Conservation (phyloP, 2,797 vertebrate genomes). For the Macroramphosus scolopax region DNA sequence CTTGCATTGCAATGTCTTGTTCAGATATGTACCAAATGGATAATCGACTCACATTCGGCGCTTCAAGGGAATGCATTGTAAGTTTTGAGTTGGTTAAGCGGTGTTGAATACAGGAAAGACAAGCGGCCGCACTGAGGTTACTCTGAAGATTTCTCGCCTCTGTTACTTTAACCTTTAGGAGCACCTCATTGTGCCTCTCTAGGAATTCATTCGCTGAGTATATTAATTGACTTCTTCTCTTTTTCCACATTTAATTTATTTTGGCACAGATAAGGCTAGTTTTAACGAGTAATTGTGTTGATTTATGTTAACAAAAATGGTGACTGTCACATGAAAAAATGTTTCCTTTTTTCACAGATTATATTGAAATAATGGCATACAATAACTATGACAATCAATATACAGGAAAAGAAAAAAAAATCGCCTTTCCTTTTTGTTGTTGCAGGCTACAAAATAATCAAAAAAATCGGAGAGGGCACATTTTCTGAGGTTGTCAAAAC, state of each 20-base stretch:
- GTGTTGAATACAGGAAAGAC: conserved; percentile 23
- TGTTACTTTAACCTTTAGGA: neutral
- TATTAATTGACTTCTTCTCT: too few species aligned
- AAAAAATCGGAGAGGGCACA: conserved; percentile 88
- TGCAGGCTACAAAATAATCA: conserved; percentile 84
- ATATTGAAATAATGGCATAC: neutral
- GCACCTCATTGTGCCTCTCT: too few species aligned
- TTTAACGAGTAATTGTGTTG: neutral
- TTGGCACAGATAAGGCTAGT: too few species aligned
- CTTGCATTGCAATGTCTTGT: conserved; percentile 14
- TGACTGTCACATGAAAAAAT: neutral
- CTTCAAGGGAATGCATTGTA: conserved; percentile 64
- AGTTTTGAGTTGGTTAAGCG: conserved; percentile 42
- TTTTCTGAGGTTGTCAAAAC: conserved; percentile 88
- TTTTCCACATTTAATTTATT: too few species aligned
- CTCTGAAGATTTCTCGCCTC: neutral
- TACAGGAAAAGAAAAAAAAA: neutral
- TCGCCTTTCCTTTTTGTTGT: conserved; percentile 1
- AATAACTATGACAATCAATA: neutral
- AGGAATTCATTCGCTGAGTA: too few species aligned
- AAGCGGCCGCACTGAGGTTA: conserved; percentile 7
- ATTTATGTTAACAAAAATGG: neutral
- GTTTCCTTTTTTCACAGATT: too few species aligned
- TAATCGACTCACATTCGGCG: conserved; percentile 15
- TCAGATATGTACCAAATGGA: conserved; percentile 21